phyloP scores from a whole-genome alignment of 1,140 invertebrate genomes.

The Phthorimaea operculella region DNA sequence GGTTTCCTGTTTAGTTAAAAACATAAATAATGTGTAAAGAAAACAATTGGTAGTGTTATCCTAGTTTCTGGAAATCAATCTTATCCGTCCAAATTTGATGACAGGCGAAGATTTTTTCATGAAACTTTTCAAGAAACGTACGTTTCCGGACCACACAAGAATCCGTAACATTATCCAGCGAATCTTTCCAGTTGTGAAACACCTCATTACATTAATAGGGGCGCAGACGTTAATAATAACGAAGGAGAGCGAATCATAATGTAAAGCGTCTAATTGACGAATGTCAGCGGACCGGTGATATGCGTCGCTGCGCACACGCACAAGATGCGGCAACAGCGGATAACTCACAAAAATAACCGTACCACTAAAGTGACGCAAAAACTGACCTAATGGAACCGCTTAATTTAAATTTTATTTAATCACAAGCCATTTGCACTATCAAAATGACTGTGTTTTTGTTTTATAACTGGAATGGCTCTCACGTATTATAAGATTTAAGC shows the following conservation, averaged over 20 bases:
- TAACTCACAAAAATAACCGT: background rate
- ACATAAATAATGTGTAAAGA: slow-evolving; percentile 45
- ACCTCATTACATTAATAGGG: too few species aligned
- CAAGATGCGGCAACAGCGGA: background rate
- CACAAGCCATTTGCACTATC: background rate
- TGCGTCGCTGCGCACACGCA: background rate
- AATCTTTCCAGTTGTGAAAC: too few species aligned
- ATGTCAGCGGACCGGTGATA: background rate
- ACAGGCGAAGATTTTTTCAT: too few species aligned
- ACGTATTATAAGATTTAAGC: background rate
- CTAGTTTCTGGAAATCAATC: slow-evolving; percentile 16
- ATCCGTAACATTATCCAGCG: too few species aligned
- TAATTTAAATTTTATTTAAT: background rate
- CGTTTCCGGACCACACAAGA: too few species aligned
- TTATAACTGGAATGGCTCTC: background rate
- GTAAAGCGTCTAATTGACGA: background rate
- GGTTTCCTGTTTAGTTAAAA: slow-evolving; percentile 54
- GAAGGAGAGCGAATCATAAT: too few species aligned
- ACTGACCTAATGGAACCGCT: slow-evolving; percentile 1
- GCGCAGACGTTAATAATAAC: too few species aligned
- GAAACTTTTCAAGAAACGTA: too few species aligned
- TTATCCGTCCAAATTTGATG: background rate
- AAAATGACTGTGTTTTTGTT: background rate
- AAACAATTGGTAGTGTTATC: slow-evolving; percentile 40
- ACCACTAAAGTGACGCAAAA: background rate